Base-by-base conservation (phyloP, 2,113 vertebrate genomes). In the Aepyceros melampus region DNA sequence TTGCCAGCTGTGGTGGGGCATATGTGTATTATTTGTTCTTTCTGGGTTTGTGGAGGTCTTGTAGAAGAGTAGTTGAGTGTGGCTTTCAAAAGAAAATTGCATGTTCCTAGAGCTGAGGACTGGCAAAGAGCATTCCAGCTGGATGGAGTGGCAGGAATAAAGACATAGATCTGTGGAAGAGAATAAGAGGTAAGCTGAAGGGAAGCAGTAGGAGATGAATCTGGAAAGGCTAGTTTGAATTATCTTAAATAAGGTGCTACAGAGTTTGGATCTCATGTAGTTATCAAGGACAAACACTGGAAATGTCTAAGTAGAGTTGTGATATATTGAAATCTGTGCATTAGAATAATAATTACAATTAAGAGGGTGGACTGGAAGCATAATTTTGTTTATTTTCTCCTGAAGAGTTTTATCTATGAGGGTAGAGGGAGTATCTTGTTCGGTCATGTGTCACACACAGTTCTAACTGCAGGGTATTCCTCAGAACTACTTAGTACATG, bases 401-500 rank as follows among this genome's bases (percentile, higher is more conserved):
- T 53, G 58, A 1, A 76, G 53, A 43, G 14, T 19, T 45, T 49
- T 40, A 62, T 55, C 33, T 74, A 1, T 36, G 64, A 74, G 74
- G 6, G 49, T 27, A 85, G 76, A 62, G 31, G 58, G n/a, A 11
- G 17, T 25, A 2, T 67, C 60, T 82, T 33, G 14, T 9, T 55
- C 49, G 33, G 5, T 31, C 16, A 29, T 7, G 0, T n/a, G 19
- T 43, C 51, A 62, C 31, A 53, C 19, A 33, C 5, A 31, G 9
- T 53, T 82, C 23, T 33, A 79, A 25, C 2, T 9, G 5, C 6
- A 78, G 7, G 29, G 6, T 36, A 2, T 74, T 82, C 9, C 19
- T 74, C 1, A 53, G 4, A n/a, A 21, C 27, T 56, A 17, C 7
- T 23, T 21, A 23, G 5, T n/a, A 33, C 0, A 0, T 21, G 13